These are phyloP conservation scores for Phycodurus eques DNA, from an alignment of 2,113 vertebrate genomes.

Conservation along the genomic window DNA sequence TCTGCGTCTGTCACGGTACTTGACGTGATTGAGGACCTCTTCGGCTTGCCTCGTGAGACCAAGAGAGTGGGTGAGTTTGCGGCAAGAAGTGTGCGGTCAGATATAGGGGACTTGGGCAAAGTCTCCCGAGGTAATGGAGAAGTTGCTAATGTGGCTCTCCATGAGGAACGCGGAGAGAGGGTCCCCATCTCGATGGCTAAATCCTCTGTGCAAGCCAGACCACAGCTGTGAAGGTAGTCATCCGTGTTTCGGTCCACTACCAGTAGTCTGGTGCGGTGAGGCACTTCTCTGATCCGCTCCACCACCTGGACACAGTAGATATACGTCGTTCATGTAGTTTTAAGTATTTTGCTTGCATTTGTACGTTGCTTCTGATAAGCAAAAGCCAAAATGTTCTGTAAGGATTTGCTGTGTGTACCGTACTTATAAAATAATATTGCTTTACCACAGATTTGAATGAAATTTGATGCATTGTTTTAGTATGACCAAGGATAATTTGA, in stretches of 20 bases:
- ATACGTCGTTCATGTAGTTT: neutral
- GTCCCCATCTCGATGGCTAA: slow-evolving; percentile 77
- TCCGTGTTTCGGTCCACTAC: slow-evolving; percentile 90
- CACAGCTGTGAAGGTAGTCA: slow-evolving; percentile 76
- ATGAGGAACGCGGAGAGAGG: slow-evolving; percentile 59
- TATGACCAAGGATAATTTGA: neutral
- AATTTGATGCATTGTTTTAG: neutral
- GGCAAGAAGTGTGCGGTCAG: slow-evolving; percentile 10
- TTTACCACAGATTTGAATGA: neutral
- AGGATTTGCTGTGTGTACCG: neutral
- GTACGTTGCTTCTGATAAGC: neutral
- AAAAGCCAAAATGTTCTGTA: neutral
- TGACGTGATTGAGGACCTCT: slow-evolving; percentile 45
- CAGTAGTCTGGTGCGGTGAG: slow-evolving; percentile 82
- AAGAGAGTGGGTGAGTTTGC: slow-evolving; percentile 16
- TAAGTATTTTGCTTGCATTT: neutral
- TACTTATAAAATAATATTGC: no score
- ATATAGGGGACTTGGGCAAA: slow-evolving; percentile 23
- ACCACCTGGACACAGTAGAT: slow-evolving; percentile 79
- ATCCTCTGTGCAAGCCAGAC: slow-evolving; percentile 81
- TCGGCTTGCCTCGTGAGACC: slow-evolving; percentile 20
- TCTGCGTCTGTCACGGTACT: slow-evolving; percentile 46
- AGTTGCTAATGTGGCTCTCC: slow-evolving; percentile 27
- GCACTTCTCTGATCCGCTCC: slow-evolving; percentile 82
- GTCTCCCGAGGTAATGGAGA: slow-evolving; percentile 41